These are phyloP conservation scores for Apogon hyalosoma DNA, from an alignment of 2,797 vertebrate genomes.

Conservation along the genomic window DNA sequence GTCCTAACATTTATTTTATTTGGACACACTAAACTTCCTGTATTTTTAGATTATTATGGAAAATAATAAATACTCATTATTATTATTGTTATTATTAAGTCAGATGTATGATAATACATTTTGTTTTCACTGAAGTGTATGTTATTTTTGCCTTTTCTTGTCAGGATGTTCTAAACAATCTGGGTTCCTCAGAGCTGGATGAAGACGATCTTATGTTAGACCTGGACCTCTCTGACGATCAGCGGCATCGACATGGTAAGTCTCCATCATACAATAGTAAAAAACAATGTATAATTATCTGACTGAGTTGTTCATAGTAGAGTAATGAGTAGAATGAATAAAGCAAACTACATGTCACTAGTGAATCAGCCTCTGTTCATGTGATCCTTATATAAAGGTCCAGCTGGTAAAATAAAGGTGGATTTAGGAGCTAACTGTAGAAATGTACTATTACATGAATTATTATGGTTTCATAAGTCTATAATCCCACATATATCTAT, in stretches of 20 bases:
- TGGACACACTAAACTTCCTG: neutral
- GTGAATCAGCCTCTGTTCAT: no score
- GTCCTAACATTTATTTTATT: neutral
- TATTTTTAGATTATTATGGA: neutral
- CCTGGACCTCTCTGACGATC: constrained; percentile 95
- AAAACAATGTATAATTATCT: neutral
- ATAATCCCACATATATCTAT: no score
- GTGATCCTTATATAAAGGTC: no score
- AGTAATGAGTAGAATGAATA: neutral
- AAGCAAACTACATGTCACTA: neutral
- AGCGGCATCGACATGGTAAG: constrained; percentile 90
- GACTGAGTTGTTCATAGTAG: neutral
- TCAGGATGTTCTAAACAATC: constrained; percentile 87
- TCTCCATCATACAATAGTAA: neutral
- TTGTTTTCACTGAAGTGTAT: neutral
- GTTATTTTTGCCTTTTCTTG: constrained; percentile 16
- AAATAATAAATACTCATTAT: neutral
- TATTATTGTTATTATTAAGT: neutral
- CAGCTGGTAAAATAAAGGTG: no score
- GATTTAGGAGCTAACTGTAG: no score
- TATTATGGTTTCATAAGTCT: no score
- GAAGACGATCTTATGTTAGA: constrained; percentile 99
- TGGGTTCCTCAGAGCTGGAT: constrained; percentile 97
- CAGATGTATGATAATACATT: neutral
- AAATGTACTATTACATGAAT: no score